These are phyloP conservation scores for Paraplagusia blochii DNA, from an alignment of 2,113 vertebrate species.

Conservation along the genomic window DNA sequence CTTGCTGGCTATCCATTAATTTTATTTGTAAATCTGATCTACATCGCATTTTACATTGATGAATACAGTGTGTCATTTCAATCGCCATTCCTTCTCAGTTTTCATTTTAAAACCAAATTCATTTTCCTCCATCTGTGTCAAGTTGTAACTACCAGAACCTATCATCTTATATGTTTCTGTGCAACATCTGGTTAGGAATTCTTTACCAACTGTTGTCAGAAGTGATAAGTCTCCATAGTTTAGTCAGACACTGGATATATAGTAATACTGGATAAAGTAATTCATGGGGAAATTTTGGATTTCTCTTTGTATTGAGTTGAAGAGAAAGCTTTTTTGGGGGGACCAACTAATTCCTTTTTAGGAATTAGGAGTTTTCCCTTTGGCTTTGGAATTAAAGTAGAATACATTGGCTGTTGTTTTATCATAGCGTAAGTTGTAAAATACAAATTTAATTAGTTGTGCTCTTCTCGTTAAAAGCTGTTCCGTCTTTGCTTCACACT, in stretches of 20 bases:
- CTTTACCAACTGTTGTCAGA: background rate
- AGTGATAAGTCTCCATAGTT: no score
- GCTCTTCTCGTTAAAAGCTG: background rate
- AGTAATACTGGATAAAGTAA: no score
- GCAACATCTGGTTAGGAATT: constrained; percentile 24
- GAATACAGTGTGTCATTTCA: constrained; percentile 53
- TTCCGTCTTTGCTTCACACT: background rate
- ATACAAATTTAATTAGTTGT: constrained; percentile 4
- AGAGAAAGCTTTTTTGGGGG: no score
- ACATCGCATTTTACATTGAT: constrained; percentile 51
- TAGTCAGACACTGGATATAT: no score
- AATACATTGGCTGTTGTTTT: background rate
- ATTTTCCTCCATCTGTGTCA: constrained; percentile 43
- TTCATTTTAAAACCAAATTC: constrained; percentile 48
- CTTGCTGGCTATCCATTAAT: constrained; percentile 76
- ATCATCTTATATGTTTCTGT: constrained; percentile 31
- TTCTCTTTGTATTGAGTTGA: no score
- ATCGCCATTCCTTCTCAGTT: constrained; percentile 54
- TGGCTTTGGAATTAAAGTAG: constrained; percentile 14
- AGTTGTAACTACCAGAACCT: constrained; percentile 35
- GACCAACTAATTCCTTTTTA: no score
- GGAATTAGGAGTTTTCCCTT: no score
- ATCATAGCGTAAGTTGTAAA: constrained; percentile 14
- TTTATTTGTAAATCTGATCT: constrained; percentile 64
- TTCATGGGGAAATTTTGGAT: no score